A percentile compares a stretch with the other conserved stretches of the same genome.
Conservation (phyloP, 2,113 vertebrate species). For the Numenius arquata region DNA sequence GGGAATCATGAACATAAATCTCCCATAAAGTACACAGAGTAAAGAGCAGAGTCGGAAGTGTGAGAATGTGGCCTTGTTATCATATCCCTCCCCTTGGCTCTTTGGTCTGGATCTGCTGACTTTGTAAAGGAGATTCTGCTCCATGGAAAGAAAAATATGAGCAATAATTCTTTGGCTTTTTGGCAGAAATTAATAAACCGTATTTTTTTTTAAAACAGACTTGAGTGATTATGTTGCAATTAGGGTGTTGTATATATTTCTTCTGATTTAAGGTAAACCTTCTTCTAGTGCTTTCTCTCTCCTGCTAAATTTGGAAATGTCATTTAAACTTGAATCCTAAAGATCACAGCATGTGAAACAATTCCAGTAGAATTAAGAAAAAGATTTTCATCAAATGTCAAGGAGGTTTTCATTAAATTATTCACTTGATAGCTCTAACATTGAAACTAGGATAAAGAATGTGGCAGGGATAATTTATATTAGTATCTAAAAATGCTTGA, state of each 20-base stretch:
- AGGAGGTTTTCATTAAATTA: neutral
- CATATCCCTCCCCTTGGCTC: neutral
- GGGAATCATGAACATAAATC: slow-evolving; percentile 38
- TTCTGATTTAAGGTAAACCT: neutral
- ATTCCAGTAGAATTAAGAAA: neutral
- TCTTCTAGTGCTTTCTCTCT: neutral
- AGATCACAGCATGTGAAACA: neutral
- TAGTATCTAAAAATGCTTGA: neutral
- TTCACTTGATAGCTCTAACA: neutral
- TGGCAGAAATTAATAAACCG: slow-evolving; percentile 4
- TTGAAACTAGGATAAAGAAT: neutral
- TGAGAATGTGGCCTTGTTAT: neutral
- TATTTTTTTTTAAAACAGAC: neutral
- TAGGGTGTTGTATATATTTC: neutral
- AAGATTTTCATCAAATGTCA: neutral
- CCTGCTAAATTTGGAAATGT: neutral
- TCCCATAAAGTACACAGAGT: neutral
- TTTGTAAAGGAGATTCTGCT: neutral
- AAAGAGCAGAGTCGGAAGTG: neutral
- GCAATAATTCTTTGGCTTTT: neutral
- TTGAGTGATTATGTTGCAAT: neutral
- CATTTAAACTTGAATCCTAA: neutral
- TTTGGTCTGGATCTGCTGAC: neutral
- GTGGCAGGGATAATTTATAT: neutral
- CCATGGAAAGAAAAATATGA: neutral